phyloP scores from a whole-genome alignment of 1,140 invertebrate genomes.

The Callitettix versicolor region DNA sequence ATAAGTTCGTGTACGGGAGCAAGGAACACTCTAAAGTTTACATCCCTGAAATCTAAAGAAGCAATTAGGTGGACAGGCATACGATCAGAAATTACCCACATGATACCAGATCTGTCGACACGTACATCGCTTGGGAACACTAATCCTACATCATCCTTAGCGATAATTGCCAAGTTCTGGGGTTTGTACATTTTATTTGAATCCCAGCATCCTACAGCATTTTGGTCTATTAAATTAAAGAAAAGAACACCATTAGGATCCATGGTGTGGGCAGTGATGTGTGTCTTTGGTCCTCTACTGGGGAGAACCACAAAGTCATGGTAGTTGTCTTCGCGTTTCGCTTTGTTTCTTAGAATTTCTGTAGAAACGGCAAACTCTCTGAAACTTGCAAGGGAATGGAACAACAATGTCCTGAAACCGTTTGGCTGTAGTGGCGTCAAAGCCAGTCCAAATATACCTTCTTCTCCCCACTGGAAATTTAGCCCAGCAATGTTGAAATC shows the following conservation, averaged over 20 bases:
- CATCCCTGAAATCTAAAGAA: slow-evolving; percentile 58
- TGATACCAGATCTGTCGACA: slow-evolving; percentile 44
- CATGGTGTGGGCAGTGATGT: slow-evolving; percentile 60
- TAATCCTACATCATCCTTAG: slow-evolving; percentile 58
- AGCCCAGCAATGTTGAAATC: slow-evolving; percentile 66
- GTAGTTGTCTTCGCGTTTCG: slow-evolving; percentile 40
- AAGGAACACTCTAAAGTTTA: slow-evolving; percentile 66
- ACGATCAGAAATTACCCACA: slow-evolving; percentile 68
- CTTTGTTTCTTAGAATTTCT: slow-evolving; percentile 51
- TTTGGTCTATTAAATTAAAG: slow-evolving; percentile 66
- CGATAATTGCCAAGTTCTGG: slow-evolving; percentile 43
- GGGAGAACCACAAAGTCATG: slow-evolving; percentile 54
- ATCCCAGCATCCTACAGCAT: slow-evolving; percentile 72
- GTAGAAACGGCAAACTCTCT: slow-evolving; percentile 69
- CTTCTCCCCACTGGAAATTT: slow-evolving; percentile 71
- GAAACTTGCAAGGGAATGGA: slow-evolving; percentile 63
- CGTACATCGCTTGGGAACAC: slow-evolving; percentile 71
- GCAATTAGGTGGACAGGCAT: slow-evolving; percentile 66
- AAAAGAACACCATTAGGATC: slow-evolving; percentile 59
- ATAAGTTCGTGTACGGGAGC: slow-evolving; percentile 50
- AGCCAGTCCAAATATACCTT: slow-evolving; percentile 70
- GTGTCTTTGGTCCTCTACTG: slow-evolving; percentile 49
- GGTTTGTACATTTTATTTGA: slow-evolving; percentile 44
- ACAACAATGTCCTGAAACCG: slow-evolving; percentile 58
- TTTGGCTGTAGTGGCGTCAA: slow-evolving; percentile 49